Evolutionary conservation across 2,888 invertebrate species (phyloP).

Genomic region (Diloba caeruleocephala): DNA sequence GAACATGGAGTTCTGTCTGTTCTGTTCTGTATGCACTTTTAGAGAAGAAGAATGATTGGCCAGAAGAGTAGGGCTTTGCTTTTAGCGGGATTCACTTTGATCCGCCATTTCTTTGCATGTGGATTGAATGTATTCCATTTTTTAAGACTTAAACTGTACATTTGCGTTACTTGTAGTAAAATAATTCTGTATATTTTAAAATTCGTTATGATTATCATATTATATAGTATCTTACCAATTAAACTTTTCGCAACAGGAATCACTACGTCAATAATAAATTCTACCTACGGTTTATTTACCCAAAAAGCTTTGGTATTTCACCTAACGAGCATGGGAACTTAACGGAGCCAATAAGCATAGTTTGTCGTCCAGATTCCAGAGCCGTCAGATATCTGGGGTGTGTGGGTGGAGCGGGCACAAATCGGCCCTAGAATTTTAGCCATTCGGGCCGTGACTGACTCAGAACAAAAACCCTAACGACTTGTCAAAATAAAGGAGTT

Average conservation of each 20-base stretch:
- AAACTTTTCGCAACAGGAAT: neutral
- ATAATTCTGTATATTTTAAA: too few relatives aligned
- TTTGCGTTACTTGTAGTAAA: too few relatives aligned
- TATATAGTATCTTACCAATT: too few relatives aligned
- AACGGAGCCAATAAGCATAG: slow-evolving; percentile 63
- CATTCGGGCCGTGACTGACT: slow-evolving; percentile 36
- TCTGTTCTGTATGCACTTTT: too few relatives aligned
- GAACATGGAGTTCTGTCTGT: too few relatives aligned
- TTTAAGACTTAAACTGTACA: too few relatives aligned
- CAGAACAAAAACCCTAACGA: slow-evolving; percentile 52
- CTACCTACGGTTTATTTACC: slow-evolving; percentile 5
- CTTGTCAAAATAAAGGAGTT: slow-evolving; percentile 41
- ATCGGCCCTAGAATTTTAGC: slow-evolving; percentile 57
- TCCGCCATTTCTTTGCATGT: too few relatives aligned
- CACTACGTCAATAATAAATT: neutral
- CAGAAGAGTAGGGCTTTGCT: too few relatives aligned
- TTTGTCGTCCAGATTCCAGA: slow-evolving; percentile 58
- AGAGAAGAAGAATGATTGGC: too few relatives aligned
- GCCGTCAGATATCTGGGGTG: slow-evolving; percentile 46
- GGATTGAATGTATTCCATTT: too few relatives aligned
- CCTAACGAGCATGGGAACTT: slow-evolving; percentile 46
- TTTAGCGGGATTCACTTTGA: too few relatives aligned
- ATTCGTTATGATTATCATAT: too few relatives aligned
- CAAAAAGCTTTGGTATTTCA: slow-evolving; percentile 42
- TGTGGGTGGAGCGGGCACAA: slow-evolving; percentile 49